A percentile compares a stretch with the other conserved stretches of the same genome.
Evolutionary conservation across 2,888 invertebrate species (phyloP).

Genomic region (Ichneumoninae sp.): DNA sequence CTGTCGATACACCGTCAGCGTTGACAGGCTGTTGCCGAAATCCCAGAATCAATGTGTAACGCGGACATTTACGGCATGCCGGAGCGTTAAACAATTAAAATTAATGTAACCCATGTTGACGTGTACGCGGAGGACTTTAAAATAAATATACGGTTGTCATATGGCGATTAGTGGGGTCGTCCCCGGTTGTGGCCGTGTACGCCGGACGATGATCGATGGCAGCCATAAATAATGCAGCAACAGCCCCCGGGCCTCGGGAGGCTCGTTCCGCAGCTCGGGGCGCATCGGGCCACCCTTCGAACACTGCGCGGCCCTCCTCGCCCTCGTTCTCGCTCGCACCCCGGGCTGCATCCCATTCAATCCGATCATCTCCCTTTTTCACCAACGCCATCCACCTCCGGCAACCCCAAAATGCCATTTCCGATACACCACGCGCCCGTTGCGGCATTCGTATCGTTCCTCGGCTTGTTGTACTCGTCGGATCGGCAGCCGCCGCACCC

Average conservation of each 20-base stretch:
- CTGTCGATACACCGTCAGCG: conserved; percentile 6
- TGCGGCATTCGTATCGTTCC: conserved; percentile 69
- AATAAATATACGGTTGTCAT: conserved; percentile 83
- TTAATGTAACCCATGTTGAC: conserved; percentile 80
- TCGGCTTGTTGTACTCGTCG: conserved; percentile 59
- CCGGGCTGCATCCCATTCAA: conserved; percentile 55
- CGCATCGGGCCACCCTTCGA: conserved; percentile 75
- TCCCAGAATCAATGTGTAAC: background rate
- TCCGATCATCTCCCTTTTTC: conserved; percentile 38
- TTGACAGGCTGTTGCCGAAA: conserved; percentile 50
- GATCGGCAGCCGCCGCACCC: conserved; percentile 74
- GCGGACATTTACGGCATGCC: conserved; percentile 36
- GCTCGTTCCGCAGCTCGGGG: conserved; percentile 40
- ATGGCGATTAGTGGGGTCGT: conserved; percentile 83
- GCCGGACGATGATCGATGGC: conserved; percentile 83
- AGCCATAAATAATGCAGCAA: conserved; percentile 83
- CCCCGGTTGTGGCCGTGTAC: conserved; percentile 71
- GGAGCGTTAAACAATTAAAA: conserved; percentile 79
- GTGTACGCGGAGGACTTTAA: conserved; percentile 75
- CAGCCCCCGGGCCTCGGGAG: conserved; percentile 59
- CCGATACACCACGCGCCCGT: conserved; percentile 73
- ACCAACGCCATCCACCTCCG: conserved; percentile 45
- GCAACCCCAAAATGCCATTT: conserved; percentile 77
- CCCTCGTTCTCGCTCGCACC: conserved; percentile 68
- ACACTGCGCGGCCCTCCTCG: conserved; percentile 66